A percentile compares a stretch with the other conserved stretches of the same genome.
These are phyloP conservation scores for Dolichoris vasculosae DNA, from an alignment of 1,140 invertebrate species.

Conservation along the genomic window DNA sequence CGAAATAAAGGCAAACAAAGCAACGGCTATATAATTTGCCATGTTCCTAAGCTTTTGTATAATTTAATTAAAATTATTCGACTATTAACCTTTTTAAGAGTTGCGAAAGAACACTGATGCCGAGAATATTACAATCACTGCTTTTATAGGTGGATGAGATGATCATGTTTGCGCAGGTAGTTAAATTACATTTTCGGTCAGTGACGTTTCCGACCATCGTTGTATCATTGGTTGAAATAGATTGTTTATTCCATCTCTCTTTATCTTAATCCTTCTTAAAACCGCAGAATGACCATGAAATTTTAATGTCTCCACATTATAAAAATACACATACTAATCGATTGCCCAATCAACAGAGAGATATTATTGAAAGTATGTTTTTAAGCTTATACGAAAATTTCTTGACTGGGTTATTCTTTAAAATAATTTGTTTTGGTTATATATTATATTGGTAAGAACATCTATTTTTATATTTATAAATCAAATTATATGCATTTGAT, in stretches of 20 bases:
- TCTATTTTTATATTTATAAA: not conserved
- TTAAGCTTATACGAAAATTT: not conserved
- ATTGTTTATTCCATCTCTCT: not conserved
- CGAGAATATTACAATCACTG: not conserved
- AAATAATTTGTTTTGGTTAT: not conserved
- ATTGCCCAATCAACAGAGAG: not conserved
- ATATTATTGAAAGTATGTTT: not conserved
- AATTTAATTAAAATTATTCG: not conserved
- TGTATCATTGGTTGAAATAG: not conserved
- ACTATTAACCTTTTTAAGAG: not conserved
- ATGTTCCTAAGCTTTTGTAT: not conserved
- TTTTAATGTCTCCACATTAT: slow-evolving; percentile 4
- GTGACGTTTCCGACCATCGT: not conserved
- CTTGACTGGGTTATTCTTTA: not conserved
- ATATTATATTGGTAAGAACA: not conserved
- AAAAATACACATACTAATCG: slow-evolving; percentile 25
- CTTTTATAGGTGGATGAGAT: slow-evolving; percentile 11
- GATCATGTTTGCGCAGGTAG: not conserved
- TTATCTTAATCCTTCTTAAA: not conserved
- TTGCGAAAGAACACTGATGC: slow-evolving; percentile 27
- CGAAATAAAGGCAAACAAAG: not conserved
- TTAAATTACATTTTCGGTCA: not conserved
- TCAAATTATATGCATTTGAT: not conserved
- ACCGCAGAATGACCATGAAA: slow-evolving; percentile 23
- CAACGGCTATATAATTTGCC: not conserved